Conservation (phyloP, 2,888 invertebrate genomes). For the Parelbella ahira region DNA sequence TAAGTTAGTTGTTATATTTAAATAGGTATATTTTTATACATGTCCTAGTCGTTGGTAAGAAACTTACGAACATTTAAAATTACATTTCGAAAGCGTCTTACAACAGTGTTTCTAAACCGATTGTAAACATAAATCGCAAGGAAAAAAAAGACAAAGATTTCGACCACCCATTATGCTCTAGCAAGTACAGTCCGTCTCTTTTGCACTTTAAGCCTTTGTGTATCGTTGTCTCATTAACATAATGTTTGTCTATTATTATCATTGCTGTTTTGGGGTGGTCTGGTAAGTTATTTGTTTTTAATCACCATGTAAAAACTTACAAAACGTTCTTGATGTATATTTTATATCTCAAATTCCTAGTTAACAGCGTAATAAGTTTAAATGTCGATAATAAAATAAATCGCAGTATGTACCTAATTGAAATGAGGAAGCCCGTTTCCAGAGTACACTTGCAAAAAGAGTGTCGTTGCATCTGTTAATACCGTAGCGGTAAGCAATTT, state of each 20-base stretch:
- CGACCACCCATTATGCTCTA: constrained; percentile 68
- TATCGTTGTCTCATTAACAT: constrained; percentile 41
- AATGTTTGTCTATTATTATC: constrained; percentile 65
- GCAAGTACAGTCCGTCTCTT: constrained; percentile 39
- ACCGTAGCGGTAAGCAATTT: too few species aligned
- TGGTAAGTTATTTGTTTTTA: constrained; percentile 33
- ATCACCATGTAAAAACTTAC: constrained; percentile 8
- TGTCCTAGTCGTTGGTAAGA: too few species aligned
- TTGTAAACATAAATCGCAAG: constrained; percentile 62
- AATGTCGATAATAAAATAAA: too few species aligned
- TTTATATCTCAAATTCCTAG: too few species aligned
- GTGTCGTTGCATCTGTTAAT: too few species aligned
- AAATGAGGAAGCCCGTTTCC: too few species aligned
- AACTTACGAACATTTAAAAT: too few species aligned
- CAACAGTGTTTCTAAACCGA: constrained; percentile 36
- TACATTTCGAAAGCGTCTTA: constrained; percentile 5
- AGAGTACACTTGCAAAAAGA: too few species aligned
- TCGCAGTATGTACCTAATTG: too few species aligned
- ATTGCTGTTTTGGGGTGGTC: constrained; percentile 71
- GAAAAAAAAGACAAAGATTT: constrained; percentile 44
- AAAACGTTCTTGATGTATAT: constrained; percentile 11
- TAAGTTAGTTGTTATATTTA: too few species aligned
- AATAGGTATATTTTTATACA: too few species aligned
- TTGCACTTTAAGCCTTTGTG: constrained; percentile 29
- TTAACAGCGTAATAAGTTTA: too few species aligned